Conservation (phyloP, 2,113 vertebrate genomes). For the Dromas ardeola region DNA sequence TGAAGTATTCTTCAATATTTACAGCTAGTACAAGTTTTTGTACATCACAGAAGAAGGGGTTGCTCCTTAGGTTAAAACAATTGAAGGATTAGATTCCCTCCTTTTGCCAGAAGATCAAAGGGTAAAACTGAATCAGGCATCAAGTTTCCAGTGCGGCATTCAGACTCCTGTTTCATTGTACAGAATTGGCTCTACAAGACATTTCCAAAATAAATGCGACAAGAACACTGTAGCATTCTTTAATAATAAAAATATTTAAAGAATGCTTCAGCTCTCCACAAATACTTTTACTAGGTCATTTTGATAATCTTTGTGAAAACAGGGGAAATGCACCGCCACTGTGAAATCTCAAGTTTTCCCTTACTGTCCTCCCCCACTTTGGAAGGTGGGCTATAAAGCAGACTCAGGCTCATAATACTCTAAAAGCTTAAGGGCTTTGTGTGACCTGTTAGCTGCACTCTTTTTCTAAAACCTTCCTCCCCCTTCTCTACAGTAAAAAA, state of each 20-base stretch:
- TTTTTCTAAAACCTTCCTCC: not conserved
- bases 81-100: not conserved
- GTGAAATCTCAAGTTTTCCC: not conserved
- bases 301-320: not conserved
- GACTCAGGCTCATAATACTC: not conserved
- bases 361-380: not conserved
- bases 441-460: not conserved
- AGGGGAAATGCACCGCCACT: not conserved
- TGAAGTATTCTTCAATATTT: not conserved
- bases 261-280: not conserved
- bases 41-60: not conserved
- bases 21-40: not conserved
- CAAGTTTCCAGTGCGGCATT: not conserved
- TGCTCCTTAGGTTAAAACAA: not conserved
- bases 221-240: not conserved
- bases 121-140: not conserved
- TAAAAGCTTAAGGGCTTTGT: not conserved
- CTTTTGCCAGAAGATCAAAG: not conserved
- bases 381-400: not conserved
- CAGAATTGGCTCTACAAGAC: not conserved
- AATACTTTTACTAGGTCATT: not conserved
- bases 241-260: slow-evolving; percentile 8
- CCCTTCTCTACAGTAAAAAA: not conserved
- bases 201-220: not conserved
- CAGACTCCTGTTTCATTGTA: not conserved